Evolutionary conservation across 2,888 invertebrate species (phyloP).

Genomic region (Camptogramma bilineatum): DNA sequence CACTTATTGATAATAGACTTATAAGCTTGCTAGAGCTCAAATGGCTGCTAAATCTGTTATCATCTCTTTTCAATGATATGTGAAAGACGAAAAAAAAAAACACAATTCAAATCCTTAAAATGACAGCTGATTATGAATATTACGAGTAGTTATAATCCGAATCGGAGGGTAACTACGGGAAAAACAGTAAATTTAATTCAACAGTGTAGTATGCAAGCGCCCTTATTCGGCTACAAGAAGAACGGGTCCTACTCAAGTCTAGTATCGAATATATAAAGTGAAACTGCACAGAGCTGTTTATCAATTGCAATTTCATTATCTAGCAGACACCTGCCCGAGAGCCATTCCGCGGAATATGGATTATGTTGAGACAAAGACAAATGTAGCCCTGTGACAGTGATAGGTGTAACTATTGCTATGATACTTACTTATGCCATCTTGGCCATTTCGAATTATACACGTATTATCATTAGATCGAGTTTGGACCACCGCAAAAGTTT

Average conservation of each 20-base stretch:
- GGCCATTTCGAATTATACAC: neutral
- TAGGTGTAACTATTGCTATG: slow-evolving; percentile 7
- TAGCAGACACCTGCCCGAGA: slow-evolving; percentile 60
- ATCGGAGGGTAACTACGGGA: neutral
- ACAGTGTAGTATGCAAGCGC: slow-evolving; percentile 10
- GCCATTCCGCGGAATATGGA: slow-evolving; percentile 42
- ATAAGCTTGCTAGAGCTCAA: too few species aligned
- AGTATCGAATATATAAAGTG: slow-evolving; percentile 73
- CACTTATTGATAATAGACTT: too few species aligned
- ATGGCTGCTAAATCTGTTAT: too few species aligned
- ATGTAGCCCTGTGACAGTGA: slow-evolving; percentile 31
- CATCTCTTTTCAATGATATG: too few species aligned
- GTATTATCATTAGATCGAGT: neutral
- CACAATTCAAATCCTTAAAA: too few species aligned
- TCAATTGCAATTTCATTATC: slow-evolving; percentile 80
- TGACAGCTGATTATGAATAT: too few species aligned
- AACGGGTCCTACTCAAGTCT: slow-evolving; percentile 64
- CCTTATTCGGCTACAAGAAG: slow-evolving; percentile 55
- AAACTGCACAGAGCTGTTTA: slow-evolving; percentile 72
- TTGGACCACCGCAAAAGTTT: neutral
- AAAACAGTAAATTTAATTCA: neutral
- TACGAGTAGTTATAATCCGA: neutral
- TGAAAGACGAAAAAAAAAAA: too few species aligned
- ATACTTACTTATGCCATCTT: slow-evolving; percentile 5
- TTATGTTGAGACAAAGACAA: slow-evolving; percentile 40